Base-by-base conservation (phyloP, 2,888 invertebrate genomes). In the Pasiphila rectangulata region DNA sequence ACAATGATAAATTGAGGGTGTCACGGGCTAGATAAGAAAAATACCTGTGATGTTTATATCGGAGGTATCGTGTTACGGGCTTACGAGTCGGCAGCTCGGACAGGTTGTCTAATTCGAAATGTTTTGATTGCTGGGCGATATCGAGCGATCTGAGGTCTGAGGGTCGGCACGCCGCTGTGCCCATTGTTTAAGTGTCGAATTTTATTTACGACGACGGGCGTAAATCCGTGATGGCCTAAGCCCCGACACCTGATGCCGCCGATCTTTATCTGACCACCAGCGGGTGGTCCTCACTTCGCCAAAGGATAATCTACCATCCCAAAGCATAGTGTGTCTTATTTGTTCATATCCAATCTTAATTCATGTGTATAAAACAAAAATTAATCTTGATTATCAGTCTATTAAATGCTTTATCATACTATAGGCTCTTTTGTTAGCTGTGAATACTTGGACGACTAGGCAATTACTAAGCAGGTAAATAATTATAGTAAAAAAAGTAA, bases 181-280 rank as follows among this genome's bases (percentile, higher is more conserved):
- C 74, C 71, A 84, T 84, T 85, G 83, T 84, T 72, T 75, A 70
- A 69, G 69, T 73, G 82, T 84, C 83, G 80, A 83, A 76, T 75
- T 75, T 76, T 79, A 80, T 84, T 84, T 78, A 84, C 71, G 69
- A 70, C 66, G 73, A 69, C 69, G 64, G 62, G 56, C 59, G 57
- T 63, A 66, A 56, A 61, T 56, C 54, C 54, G 57, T 61, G 64
- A 61, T 64, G 69, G 67, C 51, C 67, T 61, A 59, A 56, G 62
- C 59, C 53, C 67, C 60, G 79, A 78, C 83, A 81, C 79, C 74
- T 79, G 81, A 83, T 67, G 77, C 75, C 67, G 63, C 61, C 54
- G 80, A 81, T 80, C 72, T 53, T 69, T 82, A 83, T 83, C 80
- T 67, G 57, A 57, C 61, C 56, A 57, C 49, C 66, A 60, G 67